A percentile compares a stretch with the other conserved stretches of the same genome.
Conservation (phyloP, 2,797 vertebrate species). For the Xenentodon cancila region DNA sequence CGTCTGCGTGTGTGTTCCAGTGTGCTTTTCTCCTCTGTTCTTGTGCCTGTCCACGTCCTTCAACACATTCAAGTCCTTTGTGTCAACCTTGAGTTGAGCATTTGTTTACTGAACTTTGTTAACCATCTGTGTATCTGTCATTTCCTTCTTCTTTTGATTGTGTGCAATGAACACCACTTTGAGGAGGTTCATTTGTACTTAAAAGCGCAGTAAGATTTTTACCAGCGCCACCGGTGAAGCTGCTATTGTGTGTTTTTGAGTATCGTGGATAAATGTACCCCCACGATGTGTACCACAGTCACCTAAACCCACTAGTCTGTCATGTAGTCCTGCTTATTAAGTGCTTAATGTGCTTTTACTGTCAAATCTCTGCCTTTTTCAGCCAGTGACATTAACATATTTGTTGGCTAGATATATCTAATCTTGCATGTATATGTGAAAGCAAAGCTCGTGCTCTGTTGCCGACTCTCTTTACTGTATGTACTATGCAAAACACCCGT, state of each 20-base stretch:
- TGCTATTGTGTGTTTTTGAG: background rate
- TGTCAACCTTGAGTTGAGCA: conserved; percentile 60
- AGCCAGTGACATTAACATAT: no score
- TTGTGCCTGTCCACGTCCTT: conserved; percentile 52
- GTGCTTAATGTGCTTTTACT: no score
- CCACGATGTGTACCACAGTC: background rate
- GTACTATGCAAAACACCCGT: background rate
- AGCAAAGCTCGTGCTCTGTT: background rate
- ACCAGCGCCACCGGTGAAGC: background rate
- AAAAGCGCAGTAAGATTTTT: background rate
- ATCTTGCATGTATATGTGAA: no score
- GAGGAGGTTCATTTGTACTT: conserved; percentile 8
- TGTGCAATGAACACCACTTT: background rate
- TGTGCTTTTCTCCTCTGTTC: conserved; percentile 19
- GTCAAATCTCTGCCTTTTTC: no score
- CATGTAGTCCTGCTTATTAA: no score
- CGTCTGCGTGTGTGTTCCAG: conserved; percentile 9
- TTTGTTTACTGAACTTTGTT: conserved; percentile 56
- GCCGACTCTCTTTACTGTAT: background rate
- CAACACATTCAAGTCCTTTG: conserved; percentile 42
- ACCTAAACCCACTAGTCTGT: no score
- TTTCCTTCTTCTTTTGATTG: conserved; percentile 25
- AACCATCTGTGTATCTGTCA: conserved; percentile 37
- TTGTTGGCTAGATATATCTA: no score
- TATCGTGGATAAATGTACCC: background rate